Evolutionary conservation across 2,113 vertebrate genomes (phyloP).

Genomic region (Nothobranchius kuhntae): DNA sequence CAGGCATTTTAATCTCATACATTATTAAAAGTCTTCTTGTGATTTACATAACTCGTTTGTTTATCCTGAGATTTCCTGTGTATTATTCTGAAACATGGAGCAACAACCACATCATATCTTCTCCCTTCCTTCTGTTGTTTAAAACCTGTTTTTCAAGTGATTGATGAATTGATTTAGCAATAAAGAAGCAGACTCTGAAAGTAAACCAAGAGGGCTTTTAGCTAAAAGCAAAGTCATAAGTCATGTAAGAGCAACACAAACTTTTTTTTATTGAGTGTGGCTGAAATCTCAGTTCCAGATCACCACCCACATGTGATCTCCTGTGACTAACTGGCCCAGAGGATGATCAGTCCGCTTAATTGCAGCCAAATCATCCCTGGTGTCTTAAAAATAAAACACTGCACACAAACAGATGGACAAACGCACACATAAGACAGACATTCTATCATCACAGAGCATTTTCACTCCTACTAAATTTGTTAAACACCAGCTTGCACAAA

Average conservation of each 20-base stretch:
- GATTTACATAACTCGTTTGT: slow-evolving; percentile 64
- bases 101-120: slow-evolving; percentile 41
- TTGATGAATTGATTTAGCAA: slow-evolving; percentile 58
- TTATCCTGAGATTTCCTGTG: slow-evolving; percentile 58
- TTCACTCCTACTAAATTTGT: no score
- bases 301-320: slow-evolving; percentile 22
- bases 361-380: slow-evolving; percentile 12
- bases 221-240: slow-evolving; percentile 1
- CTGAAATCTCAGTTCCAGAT: slow-evolving; percentile 18
- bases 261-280: not conserved
- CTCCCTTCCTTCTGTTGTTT: slow-evolving; percentile 15
- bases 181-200: slow-evolving; percentile 39
- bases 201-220: slow-evolving; percentile 21
- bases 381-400: slow-evolving; percentile 15
- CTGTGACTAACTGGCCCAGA: slow-evolving; percentile 9
- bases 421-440: slow-evolving; percentile 22
- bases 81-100: slow-evolving; percentile 53
- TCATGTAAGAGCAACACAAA: not conserved
- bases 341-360: slow-evolving; percentile 11
- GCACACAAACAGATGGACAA: slow-evolving; percentile 30
- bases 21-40: slow-evolving; percentile 64
- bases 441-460: not conserved
- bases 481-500: no score
- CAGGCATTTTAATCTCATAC: slow-evolving; percentile 64
- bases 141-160: slow-evolving; percentile 51